Base-by-base conservation (phyloP, 2,113 vertebrate genomes). In the Cynocephalus volans region DNA sequence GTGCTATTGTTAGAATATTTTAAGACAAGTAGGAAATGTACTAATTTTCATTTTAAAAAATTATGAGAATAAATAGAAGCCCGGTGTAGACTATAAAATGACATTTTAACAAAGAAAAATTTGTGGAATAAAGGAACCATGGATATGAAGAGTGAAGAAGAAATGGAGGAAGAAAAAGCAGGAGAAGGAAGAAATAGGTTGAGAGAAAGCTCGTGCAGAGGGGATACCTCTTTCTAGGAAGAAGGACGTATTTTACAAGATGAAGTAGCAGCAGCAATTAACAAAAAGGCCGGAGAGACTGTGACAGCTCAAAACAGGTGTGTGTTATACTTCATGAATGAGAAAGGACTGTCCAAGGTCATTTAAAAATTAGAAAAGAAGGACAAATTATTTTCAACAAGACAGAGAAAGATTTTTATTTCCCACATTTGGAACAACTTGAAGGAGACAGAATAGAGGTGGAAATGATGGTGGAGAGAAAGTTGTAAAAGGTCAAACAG, bases 401-500 rank as follows among this genome's bases (percentile, higher is more conserved):
- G 67, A 64, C 31, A 86, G 41, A 82, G 80, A 75, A 82, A 88
- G 33, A 86, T 50, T 96, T 90, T 94, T 83, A 70, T 96, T 93
- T 95, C 48, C 24, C 36, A 86, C 48, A 65, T 75, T 93, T 88
- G 73, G 56, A 36, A 93, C 81, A 62, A 90, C 19, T 24, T 97
- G 56, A 96, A 97, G 60, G 76, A 92, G 76, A 95, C 17, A 95
- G 84, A 95, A 69, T 6, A 67, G 45, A 94, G 26, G 24, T 79
- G 80, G 54, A 14, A 93, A 67, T n/a, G 62, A 56, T 70, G 36
- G 77, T 36, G 31, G 70, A 85, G 36, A 65, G 21, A 69, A 60
- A 67, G 54, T 84, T 72, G 28, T 81, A 65, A 98, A 96, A 93
- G 80, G 85, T 97, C 95, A 96, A 88, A 70, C 17, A 91, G 82